Percentiles rank a stretch among this genome's conserved stretches.
Conservation (phyloP, 1,140 invertebrate genomes). For the Apocrypta bakeri region DNA sequence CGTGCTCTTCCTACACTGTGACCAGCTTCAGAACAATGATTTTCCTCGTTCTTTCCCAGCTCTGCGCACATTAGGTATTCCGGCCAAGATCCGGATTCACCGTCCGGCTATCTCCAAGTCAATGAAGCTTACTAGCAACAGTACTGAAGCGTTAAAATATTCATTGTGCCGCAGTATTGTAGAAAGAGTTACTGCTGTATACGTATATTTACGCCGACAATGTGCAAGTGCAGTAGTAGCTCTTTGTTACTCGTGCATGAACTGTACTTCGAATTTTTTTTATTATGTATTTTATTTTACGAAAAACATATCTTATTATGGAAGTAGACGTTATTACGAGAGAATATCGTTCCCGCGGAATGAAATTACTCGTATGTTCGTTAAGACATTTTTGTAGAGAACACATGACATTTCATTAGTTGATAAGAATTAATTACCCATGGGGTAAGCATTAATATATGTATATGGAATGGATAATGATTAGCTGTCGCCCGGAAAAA, state of each 20-base stretch:
- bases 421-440: background rate
- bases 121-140: background rate
- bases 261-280: no score
- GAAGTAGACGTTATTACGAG: no score
- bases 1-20: no score
- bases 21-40: no score
- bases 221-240: background rate
- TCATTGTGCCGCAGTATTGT: constrained; percentile 5
- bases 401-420: no score
- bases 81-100: background rate
- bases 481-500: no score
- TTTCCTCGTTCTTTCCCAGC: background rate
- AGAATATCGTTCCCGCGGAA: no score
- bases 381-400: no score
- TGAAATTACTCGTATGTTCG: background rate
- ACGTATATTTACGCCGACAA: background rate
- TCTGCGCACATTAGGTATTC: background rate
- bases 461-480: no score
- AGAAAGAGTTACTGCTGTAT: background rate
- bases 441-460: background rate
- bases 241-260: constrained; percentile 1
- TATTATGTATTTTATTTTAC: no score
- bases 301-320: no score
- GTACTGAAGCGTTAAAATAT: constrained; percentile 2
- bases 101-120: background rate